Evolutionary conservation across 1,140 invertebrate species (phyloP), one percentile per base, ranked within the genome.

Genomic region (Saccostrea cuccullata): DNA sequence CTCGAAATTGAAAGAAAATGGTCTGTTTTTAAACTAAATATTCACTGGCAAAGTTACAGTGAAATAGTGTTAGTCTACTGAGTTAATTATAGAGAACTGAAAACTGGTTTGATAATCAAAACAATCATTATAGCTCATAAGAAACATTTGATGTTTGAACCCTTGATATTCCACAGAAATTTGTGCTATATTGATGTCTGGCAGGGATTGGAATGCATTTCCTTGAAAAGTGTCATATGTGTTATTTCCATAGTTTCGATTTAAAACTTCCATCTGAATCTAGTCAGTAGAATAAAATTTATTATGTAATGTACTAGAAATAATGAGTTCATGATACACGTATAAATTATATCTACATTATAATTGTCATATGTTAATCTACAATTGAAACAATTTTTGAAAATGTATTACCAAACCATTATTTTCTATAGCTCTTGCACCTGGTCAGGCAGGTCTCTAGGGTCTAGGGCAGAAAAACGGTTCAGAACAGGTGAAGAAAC

Each of bases 381-480:
- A 58, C 1, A 40, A n/a, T 13, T 55, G 40, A 17, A 6, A n/a
- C 9, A 36, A 40, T 30, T 83, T 83, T 55, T 36, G 26, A 83
- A 2, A 55, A 55, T 82, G 70, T 20, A 87, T 55, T 17, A 8
- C 36, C 70, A 56, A 58, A 83, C 89, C 56, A 60, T 85, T 36
- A 26, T 58, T 67, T 84, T 60, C n/a, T 82, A n/a, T n/a, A 58
- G 67, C 17, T 47, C 47, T 85, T 47, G 55, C 82, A 70, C 13
- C 0, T 82, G 15, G 26, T 89, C 86, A 30, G 89, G 89, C 17
- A 90, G 55, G 36, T 90, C 77, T 12, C n/a, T 55, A 13, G 89
- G 89, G 40, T 88, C 87, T 13, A 90, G 30, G 8, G 88, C 58
- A 36, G 77, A 82, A 84, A 90, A 88, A 20, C 87, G 58, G 3